Evolutionary conservation across 2,797 vertebrate species (phyloP), one percentile per base, ranked within the genome.

Genomic region (Cottoperca gobio): DNA sequence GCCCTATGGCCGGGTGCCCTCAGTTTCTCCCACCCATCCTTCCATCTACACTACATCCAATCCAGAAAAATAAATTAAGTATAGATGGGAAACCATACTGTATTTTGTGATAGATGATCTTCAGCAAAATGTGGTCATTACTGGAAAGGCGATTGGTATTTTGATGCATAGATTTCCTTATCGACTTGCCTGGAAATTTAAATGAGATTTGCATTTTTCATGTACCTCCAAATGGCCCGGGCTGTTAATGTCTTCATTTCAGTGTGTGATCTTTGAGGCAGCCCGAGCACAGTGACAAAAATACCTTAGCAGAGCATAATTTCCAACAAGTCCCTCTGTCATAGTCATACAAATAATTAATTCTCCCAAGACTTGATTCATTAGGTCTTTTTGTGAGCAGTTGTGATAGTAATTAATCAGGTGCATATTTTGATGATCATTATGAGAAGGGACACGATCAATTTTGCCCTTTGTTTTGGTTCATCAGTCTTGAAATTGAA

Each of bases 191-290:
- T 57, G 70, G 80, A 79, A 87, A 92, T 92, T 88, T 86, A 92
- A 93, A 94, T 93, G 91, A 94, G 92, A 83, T 93, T 71, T 91
- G 74, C 91, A 93, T 93, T 95, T 91, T 94, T 94, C 89, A 92
- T 93, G 91, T 79, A 85, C 79, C 86, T 88, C 87, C 81, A 88
- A 94, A 93, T 89, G 89, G 82, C 86, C 40, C 43, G 50, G 55
- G 49, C 80, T 76, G 82, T 81, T 92, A 90, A 91, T 86, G 88
- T 83, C 76, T 72, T 58, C 86, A 81, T 87, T 90, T 86, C 37
- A 0, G 65, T 80, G 76, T 89, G 84, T 75, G 83, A 87, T 86
- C 82, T 79, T 78, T 49, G 77, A 84, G 65, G 46, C 74, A 81
- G 83, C 81, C 64, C 4, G 59, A 58, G 66, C 53, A 26, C 66